Percentiles rank a stretch among this genome's conserved stretches.
phyloP scores from a whole-genome alignment of 1,140 invertebrate species.

The Subanguina moxae region DNA sequence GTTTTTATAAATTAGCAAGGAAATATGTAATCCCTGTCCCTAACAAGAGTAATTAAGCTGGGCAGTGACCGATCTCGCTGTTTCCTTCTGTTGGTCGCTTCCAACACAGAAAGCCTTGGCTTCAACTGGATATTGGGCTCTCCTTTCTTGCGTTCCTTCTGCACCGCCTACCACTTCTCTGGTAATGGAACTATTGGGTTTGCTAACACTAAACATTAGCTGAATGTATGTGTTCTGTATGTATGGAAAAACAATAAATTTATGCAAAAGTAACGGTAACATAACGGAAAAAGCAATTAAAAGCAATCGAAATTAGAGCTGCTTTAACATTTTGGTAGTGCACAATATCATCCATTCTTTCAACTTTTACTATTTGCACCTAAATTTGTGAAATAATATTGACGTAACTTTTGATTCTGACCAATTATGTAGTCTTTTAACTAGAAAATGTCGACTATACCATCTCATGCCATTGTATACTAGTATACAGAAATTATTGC shows the following conservation, averaged over 20 bases:
- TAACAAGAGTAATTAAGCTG: neutral
- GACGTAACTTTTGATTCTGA: too few relatives aligned
- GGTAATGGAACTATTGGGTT: neutral
- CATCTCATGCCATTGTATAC: too few relatives aligned
- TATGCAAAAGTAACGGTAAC: neutral
- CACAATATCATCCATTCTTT: neutral
- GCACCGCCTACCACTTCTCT: neutral
- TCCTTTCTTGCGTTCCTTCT: neutral
- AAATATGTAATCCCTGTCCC: too few relatives aligned
- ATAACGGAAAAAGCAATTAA: neutral
- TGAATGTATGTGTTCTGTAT: neutral
- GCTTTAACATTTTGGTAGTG: too few relatives aligned
- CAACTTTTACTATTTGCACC: neutral
- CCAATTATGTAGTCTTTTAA: too few relatives aligned
- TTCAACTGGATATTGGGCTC: neutral
- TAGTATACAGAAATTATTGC: too few relatives aligned
- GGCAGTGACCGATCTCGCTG: neutral
- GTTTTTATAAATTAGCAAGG: neutral
- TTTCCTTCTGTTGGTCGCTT: neutral
- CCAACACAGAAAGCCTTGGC: neutral
- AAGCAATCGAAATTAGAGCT: too few relatives aligned
- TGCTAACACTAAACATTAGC: neutral
- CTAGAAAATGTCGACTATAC: too few relatives aligned
- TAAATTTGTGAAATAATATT: neutral
- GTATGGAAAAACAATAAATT: slow-evolving; percentile 2